A percentile compares a stretch with the other conserved stretches of the same genome.
phyloP scores from a whole-genome alignment of 2,797 vertebrate genomes.

The Enteromius trimaculatus region DNA sequence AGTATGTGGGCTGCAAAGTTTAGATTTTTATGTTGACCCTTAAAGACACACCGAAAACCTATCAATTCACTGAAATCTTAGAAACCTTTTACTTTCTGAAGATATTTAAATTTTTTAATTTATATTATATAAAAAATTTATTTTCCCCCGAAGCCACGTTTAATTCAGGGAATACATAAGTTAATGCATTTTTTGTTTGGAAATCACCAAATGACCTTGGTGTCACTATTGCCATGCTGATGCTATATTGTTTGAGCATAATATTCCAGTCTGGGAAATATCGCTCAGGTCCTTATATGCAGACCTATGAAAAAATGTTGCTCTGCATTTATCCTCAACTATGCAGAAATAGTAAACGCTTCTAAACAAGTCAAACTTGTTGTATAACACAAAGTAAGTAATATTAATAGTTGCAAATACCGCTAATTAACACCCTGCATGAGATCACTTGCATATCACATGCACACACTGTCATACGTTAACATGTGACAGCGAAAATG shows the following conservation, averaged over 20 bases:
- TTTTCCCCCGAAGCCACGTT: background rate
- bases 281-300: background rate
- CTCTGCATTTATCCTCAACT: background rate
- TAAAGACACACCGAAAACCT: conserved; percentile 8
- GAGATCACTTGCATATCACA: background rate
- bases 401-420: background rate
- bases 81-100: conserved; percentile 12
- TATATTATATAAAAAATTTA: too few species aligned
- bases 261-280: background rate
- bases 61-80: conserved; percentile 25
- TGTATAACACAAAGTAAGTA: background rate
- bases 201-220: background rate
- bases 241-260: background rate
- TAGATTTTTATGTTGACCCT: background rate
- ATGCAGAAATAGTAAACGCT: background rate
- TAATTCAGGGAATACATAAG: background rate
- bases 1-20: conserved; percentile 1
- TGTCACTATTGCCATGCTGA: background rate
- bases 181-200: background rate
- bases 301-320: background rate
- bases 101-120: background rate
- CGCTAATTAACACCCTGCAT: background rate
- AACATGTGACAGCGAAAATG: conserved; percentile 16
- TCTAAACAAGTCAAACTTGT: background rate
- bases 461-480: background rate